Evolutionary conservation across 2,888 invertebrate genomes (phyloP).

Genomic region (Rhorus exstirpatorius): DNA sequence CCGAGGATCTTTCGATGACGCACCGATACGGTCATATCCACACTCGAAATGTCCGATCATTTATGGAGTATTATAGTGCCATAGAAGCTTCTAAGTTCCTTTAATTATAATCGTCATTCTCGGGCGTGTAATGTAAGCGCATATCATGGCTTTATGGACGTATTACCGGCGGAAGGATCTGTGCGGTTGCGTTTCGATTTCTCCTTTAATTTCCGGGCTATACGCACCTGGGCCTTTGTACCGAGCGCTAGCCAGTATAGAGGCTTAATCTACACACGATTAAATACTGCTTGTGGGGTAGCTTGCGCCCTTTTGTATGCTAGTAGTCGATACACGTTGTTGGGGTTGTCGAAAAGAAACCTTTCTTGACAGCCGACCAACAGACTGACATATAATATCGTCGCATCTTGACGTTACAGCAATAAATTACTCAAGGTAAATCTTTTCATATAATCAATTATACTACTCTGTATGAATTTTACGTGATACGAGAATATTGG

Average conservation of each 20-base stretch:
- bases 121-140: conserved; percentile 1
- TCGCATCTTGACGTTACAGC: background rate
- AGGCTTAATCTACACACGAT: background rate
- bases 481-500: no score
- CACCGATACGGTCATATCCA: conserved; percentile 14
- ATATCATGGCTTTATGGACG: conserved; percentile 4
- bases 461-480: no score
- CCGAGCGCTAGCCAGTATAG: background rate
- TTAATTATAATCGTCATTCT: conserved; percentile 27
- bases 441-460: no score
- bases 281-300: background rate
- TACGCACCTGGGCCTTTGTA: background rate
- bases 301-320: background rate
- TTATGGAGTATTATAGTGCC: conserved; percentile 16
- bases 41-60: conserved; percentile 1
- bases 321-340: background rate
- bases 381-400: background rate
- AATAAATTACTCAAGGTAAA: no score
- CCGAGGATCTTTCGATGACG: background rate
- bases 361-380: background rate
- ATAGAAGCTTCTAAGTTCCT: conserved; percentile 16
- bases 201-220: conserved; percentile 35
- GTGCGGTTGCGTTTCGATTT: conserved; percentile 16
- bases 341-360: background rate
- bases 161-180: conserved; percentile 40